Evolutionary conservation across 2,888 invertebrate species (phyloP).

Genomic region (Cryptocephalus primarius): DNA sequence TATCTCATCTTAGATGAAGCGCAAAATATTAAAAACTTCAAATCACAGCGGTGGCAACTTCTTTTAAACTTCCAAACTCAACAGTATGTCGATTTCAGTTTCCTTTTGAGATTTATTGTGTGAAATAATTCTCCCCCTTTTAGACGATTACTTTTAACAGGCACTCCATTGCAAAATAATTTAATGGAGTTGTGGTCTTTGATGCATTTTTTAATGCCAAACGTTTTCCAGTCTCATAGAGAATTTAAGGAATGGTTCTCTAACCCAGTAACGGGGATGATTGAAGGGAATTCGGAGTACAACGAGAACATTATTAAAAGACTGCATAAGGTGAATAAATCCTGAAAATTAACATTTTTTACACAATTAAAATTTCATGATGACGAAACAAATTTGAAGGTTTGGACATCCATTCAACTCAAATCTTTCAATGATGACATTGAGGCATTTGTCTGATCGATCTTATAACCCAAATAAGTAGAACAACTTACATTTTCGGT

Average conservation of each 20-base stretch:
- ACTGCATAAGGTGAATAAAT: conserved; percentile 66
- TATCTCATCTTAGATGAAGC: conserved; percentile 97
- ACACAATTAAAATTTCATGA: conserved; percentile 7
- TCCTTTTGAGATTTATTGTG: too few relatives aligned
- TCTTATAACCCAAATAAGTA: neutral
- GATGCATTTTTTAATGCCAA: conserved; percentile 97
- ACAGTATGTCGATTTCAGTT: conserved; percentile 44
- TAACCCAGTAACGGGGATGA: conserved; percentile 93
- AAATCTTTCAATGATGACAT: conserved; percentile 17
- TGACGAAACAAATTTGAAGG: conserved; percentile 17
- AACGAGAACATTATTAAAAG: conserved; percentile 81
- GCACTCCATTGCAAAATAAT: conserved; percentile 92
- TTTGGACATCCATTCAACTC: conserved; percentile 26
- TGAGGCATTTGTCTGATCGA: conserved; percentile 33
- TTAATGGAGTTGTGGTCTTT: conserved; percentile 95
- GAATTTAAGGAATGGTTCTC: conserved; percentile 99
- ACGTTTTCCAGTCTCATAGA: conserved; percentile 89
- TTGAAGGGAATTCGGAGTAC: conserved; percentile 84
- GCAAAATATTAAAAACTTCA: conserved; percentile 99
- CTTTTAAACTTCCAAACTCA: conserved; percentile 89
- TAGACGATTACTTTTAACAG: conserved; percentile 82
- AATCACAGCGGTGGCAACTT: conserved; percentile 97
- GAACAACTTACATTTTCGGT: neutral
- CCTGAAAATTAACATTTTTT: neutral
- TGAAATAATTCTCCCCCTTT: conserved; percentile 13